Conservation (phyloP, 2,113 vertebrate species). For the Sciurus niger region DNA sequence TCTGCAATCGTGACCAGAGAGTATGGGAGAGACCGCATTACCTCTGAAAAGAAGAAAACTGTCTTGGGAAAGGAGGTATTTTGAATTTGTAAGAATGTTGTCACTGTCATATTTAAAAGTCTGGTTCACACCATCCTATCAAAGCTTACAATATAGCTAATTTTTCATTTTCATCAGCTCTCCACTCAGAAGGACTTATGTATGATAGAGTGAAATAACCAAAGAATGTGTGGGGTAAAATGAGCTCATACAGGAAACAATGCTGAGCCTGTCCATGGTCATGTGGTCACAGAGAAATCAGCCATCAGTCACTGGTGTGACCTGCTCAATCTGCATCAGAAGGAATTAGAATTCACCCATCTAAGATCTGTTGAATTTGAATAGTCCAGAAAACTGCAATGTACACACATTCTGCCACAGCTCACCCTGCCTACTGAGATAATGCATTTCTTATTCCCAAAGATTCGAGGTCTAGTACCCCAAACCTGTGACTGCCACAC, state of each 20-base stretch:
- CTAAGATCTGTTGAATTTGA: neutral
- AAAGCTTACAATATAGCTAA: no score
- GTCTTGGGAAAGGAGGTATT: no score
- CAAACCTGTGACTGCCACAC: neutral
- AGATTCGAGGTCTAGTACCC: neutral
- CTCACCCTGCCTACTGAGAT: neutral
- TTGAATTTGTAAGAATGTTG: neutral
- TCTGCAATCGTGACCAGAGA: neutral
- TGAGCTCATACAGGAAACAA: neutral
- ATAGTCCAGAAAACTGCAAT: neutral
- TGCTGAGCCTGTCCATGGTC: neutral
- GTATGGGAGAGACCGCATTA: fast-evolving
- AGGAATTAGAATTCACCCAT: neutral
- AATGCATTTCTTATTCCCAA: fast-evolving
- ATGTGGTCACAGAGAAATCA: neutral
- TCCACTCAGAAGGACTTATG: neutral
- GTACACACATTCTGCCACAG: fast-evolving
- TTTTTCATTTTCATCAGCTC: neutral
- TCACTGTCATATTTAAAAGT: fast-evolving
- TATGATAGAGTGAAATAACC: neutral
- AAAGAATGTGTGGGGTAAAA: neutral
- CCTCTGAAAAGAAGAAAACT: neutral
- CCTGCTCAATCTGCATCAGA: no score
- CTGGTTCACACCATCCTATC: fast-evolving
- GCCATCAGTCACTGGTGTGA: fast-evolving